Percentiles rank a stretch among this genome's conserved stretches.
Conservation (phyloP, 2,113 vertebrate species). For the Zingel zingel region DNA sequence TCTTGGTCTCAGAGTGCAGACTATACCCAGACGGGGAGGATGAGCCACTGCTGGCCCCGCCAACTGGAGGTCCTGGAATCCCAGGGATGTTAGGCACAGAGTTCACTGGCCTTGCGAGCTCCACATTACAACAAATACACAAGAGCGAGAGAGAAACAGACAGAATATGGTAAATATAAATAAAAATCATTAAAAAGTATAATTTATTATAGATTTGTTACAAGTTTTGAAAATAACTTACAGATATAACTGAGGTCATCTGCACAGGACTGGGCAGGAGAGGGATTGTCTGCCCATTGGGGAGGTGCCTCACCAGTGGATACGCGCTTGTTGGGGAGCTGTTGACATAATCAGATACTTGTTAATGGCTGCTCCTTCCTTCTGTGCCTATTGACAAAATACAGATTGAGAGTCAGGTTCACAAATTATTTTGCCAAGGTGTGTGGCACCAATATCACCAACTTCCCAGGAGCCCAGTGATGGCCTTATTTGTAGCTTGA, state of each 20-base stretch:
- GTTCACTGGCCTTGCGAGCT: constrained; percentile 91
- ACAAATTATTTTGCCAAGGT: not conserved
- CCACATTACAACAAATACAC: constrained; percentile 4
- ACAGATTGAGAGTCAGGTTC: not conserved
- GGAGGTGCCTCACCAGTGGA: constrained; percentile 94
- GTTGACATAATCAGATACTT: constrained; percentile 46
- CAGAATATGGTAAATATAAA: not conserved
- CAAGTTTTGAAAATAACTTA: constrained; percentile 78
- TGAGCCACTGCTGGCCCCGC: constrained; percentile 87
- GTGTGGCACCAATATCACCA: not conserved
- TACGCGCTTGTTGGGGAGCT: constrained; percentile 92
- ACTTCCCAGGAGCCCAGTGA: not conserved
- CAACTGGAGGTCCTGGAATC: constrained; percentile 93
- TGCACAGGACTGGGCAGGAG: constrained; percentile 93
- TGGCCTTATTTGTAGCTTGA: not conserved
- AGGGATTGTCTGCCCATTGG: constrained; percentile 94
- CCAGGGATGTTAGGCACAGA: constrained; percentile 95
- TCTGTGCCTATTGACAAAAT: not conserved
- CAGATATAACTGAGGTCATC: constrained; percentile 98
- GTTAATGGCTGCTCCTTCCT: constrained; percentile 7
- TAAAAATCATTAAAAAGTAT: not conserved
- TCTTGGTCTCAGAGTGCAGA: constrained; percentile 91
- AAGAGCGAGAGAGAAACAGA: constrained; percentile 11
- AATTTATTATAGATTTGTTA: not conserved
- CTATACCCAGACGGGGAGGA: constrained; percentile 92